Conservation (phyloP, 2,888 invertebrate genomes). For the Drosophila eohydei region DNA sequence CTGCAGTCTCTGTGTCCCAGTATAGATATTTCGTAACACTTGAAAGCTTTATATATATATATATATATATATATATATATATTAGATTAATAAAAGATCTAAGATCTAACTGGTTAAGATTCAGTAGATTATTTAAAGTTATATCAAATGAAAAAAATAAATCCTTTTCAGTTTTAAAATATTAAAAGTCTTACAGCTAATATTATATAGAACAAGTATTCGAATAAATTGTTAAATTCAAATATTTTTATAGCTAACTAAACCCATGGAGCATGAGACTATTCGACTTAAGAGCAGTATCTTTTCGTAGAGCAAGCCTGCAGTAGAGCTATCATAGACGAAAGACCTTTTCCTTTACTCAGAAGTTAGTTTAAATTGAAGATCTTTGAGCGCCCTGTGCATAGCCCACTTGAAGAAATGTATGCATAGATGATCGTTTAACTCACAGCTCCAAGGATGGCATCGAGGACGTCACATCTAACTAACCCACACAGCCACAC, state of each 20-base stretch:
- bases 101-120: too few species aligned
- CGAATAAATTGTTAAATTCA: not conserved
- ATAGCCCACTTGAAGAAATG: constrained; percentile 26
- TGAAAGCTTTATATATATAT: not conserved
- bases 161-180: too few species aligned
- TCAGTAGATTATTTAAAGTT: too few species aligned
- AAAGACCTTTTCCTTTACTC: too few species aligned
- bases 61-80: not conserved
- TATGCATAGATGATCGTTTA: constrained; percentile 28
- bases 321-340: not conserved
- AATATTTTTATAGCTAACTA: not conserved
- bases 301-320: not conserved
- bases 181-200: not conserved
- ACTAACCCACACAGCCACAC: constrained; percentile 16
- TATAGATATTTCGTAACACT: too few species aligned
- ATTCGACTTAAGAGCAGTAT: not conserved
- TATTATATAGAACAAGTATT: not conserved
- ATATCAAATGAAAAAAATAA: too few species aligned
- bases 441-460: constrained; percentile 27
- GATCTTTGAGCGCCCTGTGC: constrained; percentile 19
- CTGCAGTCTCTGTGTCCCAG: too few species aligned
- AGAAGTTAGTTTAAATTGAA: not conserved
- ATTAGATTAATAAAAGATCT: too few species aligned
- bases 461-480: constrained; percentile 14
- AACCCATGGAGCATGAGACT: not conserved